Evolutionary conservation across 2,888 invertebrate species (phyloP).

Genomic region (Drosophila pseudotakahashii): DNA sequence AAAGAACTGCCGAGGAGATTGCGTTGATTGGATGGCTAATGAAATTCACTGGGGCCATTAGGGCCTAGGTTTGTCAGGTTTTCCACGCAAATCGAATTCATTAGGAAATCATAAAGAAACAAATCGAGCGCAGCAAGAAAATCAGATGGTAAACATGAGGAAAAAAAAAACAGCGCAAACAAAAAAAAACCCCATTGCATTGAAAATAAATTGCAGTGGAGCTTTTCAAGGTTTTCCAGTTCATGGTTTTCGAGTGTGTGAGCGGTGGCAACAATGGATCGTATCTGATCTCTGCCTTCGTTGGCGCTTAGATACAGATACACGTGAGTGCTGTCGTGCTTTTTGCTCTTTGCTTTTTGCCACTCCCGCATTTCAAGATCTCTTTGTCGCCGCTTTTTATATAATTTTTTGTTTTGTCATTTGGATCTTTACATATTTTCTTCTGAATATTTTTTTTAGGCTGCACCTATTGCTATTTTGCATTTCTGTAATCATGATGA

Average conservation of each 20-base stretch:
- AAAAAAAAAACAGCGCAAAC: not conserved
- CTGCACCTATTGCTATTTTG: not conserved
- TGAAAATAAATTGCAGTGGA: slow-evolving; percentile 73
- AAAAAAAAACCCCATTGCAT: slow-evolving; percentile 55
- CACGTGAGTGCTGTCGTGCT: slow-evolving; percentile 60
- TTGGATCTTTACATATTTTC: not conserved
- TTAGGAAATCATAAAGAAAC: slow-evolving; percentile 27
- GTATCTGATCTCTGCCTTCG: slow-evolving; percentile 58
- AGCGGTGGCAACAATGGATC: slow-evolving; percentile 48
- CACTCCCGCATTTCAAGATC: slow-evolving; percentile 52
- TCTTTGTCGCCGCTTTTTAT: slow-evolving; percentile 11
- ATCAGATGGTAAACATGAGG: slow-evolving; percentile 7
- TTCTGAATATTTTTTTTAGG: not conserved
- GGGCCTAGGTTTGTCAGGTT: slow-evolving; percentile 52
- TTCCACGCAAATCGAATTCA: slow-evolving; percentile 42
- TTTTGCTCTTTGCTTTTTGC: slow-evolving; percentile 52
- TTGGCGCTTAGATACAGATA: slow-evolving; percentile 44
- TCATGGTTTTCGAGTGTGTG: slow-evolving; percentile 73
- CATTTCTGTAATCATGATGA: not conserved
- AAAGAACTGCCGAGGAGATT: slow-evolving; percentile 50
- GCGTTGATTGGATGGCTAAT: slow-evolving; percentile 53
- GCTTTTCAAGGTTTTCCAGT: slow-evolving; percentile 84
- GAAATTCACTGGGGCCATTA: slow-evolving; percentile 73
- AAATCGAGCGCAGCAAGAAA: slow-evolving; percentile 21
- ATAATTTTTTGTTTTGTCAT: slow-evolving; percentile 10